phyloP scores from a whole-genome alignment of 1,140 invertebrate genomes.

The Drosophila pandora region DNA sequence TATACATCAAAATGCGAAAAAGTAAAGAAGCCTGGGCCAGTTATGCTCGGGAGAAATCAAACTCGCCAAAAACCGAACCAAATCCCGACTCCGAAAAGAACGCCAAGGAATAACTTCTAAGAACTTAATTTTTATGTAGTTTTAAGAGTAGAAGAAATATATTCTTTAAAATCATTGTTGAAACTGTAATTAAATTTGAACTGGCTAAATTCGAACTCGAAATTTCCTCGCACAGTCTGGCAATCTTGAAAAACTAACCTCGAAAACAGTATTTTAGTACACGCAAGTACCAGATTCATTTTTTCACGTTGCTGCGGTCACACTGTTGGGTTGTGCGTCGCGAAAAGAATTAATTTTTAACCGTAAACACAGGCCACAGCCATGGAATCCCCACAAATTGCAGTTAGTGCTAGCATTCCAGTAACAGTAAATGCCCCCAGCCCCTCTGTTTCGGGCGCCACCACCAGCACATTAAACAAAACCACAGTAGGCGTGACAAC shows the following conservation, averaged over 20 bases:
- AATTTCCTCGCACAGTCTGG: neutral
- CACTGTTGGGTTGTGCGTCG: slow-evolving; percentile 26
- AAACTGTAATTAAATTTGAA: no score
- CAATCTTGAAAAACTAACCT: neutral
- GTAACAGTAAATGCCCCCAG: neutral
- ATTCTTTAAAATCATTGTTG: no score
- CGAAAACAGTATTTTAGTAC: neutral
- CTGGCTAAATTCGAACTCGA: neutral
- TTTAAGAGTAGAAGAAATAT: no score
- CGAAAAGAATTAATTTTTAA: slow-evolving; percentile 20
- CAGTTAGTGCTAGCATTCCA: neutral
- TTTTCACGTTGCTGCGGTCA: slow-evolving; percentile 9
- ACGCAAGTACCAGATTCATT: neutral
- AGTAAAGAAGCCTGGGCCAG: slow-evolving; percentile 84
- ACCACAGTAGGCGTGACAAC: slow-evolving; percentile 26
- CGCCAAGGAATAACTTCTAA: neutral
- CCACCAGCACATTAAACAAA: slow-evolving; percentile 15
- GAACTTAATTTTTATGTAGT: neutral
- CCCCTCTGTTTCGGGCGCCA: neutral
- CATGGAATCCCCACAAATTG: slow-evolving; percentile 20
- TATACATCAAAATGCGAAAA: slow-evolving; percentile 84
- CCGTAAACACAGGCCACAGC: slow-evolving; percentile 1
- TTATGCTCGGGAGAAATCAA: neutral
- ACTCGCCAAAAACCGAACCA: neutral
- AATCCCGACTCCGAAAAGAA: neutral